These are phyloP conservation scores for Mactromeris polynyma DNA, from an alignment of 2,888 invertebrate genomes.

Conservation along the genomic window DNA sequence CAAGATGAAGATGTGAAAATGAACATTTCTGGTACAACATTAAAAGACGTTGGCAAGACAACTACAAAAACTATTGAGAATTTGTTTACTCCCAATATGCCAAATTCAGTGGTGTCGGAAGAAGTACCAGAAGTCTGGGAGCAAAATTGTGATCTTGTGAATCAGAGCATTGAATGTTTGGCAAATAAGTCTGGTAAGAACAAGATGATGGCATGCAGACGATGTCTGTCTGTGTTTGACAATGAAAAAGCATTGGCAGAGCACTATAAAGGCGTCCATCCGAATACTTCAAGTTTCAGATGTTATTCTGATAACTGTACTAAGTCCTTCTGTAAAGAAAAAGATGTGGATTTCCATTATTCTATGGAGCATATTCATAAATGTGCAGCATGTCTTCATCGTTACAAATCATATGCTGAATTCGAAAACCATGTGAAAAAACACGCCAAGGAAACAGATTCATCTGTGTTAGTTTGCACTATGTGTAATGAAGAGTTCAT, in stretches of 20 bases:
- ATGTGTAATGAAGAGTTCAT: background rate
- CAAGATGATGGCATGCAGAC: background rate
- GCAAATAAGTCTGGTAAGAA: background rate
- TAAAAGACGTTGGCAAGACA: background rate
- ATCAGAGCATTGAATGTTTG: background rate
- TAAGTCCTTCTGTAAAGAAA: background rate
- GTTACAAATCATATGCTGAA: background rate
- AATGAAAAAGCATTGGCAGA: background rate
- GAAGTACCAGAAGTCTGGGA: background rate
- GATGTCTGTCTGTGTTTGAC: background rate
- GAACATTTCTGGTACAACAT: background rate
- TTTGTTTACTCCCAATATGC: background rate
- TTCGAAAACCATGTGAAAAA: conserved; percentile 2
- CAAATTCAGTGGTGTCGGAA: background rate
- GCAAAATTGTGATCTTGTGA: background rate
- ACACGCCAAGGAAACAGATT: background rate
- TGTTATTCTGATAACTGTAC: background rate
- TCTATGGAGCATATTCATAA: conserved; percentile 12
- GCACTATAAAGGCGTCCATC: conserved; percentile 5
- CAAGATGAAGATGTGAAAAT: background rate
- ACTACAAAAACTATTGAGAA: background rate
- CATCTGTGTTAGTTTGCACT: background rate
- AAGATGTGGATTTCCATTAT: background rate
- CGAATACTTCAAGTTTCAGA: background rate
- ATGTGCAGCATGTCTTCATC: background rate